These are phyloP conservation scores for Cyprinodon brontotheroides DNA, from an alignment of 2,113 vertebrate genomes.

Conservation along the genomic window DNA sequence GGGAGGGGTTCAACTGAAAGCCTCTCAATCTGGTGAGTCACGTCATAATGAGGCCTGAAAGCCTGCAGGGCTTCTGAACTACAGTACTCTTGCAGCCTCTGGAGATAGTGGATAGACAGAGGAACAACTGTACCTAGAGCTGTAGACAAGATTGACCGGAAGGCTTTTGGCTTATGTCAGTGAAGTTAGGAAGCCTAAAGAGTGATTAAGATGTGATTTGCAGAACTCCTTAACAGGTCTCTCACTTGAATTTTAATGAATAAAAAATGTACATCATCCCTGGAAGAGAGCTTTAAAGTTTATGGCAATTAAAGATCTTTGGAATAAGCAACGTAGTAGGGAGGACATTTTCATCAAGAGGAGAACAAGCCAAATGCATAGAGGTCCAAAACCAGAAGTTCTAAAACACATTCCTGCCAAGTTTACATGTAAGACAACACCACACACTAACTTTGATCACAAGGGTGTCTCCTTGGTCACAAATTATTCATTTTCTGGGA, in stretches of 20 bases:
- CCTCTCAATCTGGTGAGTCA: slow-evolving; percentile 53
- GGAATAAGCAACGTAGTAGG: too few relatives aligned
- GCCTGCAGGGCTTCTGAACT: slow-evolving; percentile 36
- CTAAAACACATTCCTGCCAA: background rate
- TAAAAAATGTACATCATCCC: background rate
- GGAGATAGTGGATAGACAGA: slow-evolving; percentile 37
- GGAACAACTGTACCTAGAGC: slow-evolving; percentile 53
- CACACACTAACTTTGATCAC: background rate
- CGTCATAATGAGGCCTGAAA: slow-evolving; percentile 58
- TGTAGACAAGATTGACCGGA: slow-evolving; percentile 46
- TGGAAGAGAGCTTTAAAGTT: background rate
- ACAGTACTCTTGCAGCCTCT: slow-evolving; percentile 30
- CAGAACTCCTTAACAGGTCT: slow-evolving; percentile 12
- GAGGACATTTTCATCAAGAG: background rate
- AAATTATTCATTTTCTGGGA: background rate
- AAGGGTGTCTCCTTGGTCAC: too few relatives aligned
- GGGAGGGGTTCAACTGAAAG: slow-evolving; percentile 24
- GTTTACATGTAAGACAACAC: background rate
- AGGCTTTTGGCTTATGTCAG: slow-evolving; percentile 41
- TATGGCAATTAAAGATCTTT: background rate
- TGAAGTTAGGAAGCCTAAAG: slow-evolving; percentile 38
- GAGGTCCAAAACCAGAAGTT: too few relatives aligned
- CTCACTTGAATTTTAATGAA: background rate
- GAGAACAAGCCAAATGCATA: background rate
- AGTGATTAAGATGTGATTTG: slow-evolving; percentile 38